phyloP scores from a whole-genome alignment of 1,140 invertebrate species.

The Lepeophtheirus salmonis region DNA sequence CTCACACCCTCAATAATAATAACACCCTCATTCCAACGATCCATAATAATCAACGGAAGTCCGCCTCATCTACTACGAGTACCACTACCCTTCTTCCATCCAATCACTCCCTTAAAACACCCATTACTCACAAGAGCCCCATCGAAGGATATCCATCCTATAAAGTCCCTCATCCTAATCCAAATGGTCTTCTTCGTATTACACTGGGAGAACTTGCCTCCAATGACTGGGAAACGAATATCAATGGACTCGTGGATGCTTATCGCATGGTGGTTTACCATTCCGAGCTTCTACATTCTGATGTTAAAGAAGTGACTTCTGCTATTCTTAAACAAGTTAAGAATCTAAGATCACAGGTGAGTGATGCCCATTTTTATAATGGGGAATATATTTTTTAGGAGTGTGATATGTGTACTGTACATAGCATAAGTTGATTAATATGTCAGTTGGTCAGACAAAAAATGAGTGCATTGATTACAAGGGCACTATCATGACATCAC shows the following conservation, averaged over 20 bases:
- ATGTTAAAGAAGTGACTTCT: slow-evolving; percentile 43
- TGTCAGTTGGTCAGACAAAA: too few species aligned
- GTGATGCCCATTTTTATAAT: slow-evolving; percentile 21
- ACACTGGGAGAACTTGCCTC: neutral
- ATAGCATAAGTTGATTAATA: too few species aligned
- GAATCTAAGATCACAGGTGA: slow-evolving; percentile 74
- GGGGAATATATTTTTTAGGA: neutral
- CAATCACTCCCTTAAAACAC: neutral
- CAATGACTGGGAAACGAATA: neutral
- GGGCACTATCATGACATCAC: too few species aligned
- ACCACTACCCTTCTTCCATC: neutral
- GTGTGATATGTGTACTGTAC: neutral
- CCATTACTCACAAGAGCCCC: neutral
- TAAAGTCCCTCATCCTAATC: neutral
- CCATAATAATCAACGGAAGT: too few species aligned
- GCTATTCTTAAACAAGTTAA: slow-evolving; percentile 50
- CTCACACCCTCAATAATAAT: neutral
- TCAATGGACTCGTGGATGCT: neutral
- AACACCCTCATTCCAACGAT: neutral
- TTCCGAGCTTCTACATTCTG: slow-evolving; percentile 30
- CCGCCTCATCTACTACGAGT: too few species aligned
- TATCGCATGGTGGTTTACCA: neutral
- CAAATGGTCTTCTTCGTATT: neutral
- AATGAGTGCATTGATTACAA: too few species aligned
- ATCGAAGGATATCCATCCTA: neutral